Conservation (phyloP, 1,140 invertebrate genomes). For the Drosophila serrata region DNA sequence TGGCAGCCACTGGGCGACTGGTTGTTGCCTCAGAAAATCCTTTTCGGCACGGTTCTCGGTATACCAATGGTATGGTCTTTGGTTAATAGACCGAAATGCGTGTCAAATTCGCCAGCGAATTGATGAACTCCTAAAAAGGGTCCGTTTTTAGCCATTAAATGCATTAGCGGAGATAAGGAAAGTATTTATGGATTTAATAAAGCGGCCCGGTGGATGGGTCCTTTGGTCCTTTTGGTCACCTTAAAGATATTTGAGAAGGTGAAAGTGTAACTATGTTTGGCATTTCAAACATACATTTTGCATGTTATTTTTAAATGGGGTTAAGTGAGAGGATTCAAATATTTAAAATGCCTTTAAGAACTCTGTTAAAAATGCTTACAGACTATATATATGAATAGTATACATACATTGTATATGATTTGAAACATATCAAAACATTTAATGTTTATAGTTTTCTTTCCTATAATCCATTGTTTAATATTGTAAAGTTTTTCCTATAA, state of each 20-base stretch:
- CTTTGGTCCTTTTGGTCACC: not conserved
- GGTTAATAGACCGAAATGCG: constrained; percentile 53
- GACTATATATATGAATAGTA: too few species aligned
- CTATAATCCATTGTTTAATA: not conserved
- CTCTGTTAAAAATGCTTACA: too few species aligned
- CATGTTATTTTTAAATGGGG: not conserved
- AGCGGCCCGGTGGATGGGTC: not conserved
- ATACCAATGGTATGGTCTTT: constrained; percentile 19
- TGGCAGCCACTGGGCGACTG: constrained; percentile 46
- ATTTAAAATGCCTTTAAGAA: not conserved
- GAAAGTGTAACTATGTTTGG: constrained; percentile 4
- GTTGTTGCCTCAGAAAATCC: constrained; percentile 50
- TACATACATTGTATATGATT: too few species aligned
- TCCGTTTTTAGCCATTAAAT: constrained; percentile 23
- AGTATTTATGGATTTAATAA: constrained; percentile 29
- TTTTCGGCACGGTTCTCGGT: constrained; percentile 25
- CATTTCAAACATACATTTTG: not conserved
- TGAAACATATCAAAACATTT: not conserved
- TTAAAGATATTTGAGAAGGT: not conserved
- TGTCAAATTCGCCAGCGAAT: constrained; percentile 51
- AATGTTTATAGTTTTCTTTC: not conserved
- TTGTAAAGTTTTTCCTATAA: not conserved
- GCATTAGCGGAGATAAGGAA: constrained; percentile 33
- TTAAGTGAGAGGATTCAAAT: not conserved
- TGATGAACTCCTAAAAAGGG: constrained; percentile 48